Conservation (phyloP, 2,797 vertebrate species). For the Chaetophractus vellerosus region DNA sequence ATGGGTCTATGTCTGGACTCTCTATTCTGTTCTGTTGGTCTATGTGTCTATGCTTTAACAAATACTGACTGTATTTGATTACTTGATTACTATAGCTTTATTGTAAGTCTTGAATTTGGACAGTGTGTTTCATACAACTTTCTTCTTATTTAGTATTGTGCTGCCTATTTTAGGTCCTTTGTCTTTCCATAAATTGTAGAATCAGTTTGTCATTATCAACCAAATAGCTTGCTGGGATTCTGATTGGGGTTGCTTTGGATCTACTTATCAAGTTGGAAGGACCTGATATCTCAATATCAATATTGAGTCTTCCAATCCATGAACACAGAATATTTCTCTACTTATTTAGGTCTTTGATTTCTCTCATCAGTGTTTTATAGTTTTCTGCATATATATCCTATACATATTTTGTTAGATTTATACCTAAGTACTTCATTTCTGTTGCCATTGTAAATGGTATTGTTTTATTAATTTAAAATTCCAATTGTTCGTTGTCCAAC, state of each 20-base stretch:
- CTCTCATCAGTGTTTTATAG: neutral
- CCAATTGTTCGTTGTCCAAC: neutral
- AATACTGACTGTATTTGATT: neutral
- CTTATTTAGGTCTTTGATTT: neutral
- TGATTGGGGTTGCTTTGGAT: too few relatives aligned
- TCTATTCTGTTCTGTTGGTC: neutral
- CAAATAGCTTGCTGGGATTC: neutral
- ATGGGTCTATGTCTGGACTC: neutral
- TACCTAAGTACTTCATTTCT: too few relatives aligned
- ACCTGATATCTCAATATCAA: too few relatives aligned
- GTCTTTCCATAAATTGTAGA: neutral
- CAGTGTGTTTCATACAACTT: neutral
- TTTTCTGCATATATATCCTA: neutral
- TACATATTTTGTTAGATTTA: neutral
- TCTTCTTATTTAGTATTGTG: neutral
- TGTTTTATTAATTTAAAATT: neutral
- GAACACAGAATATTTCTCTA: too few relatives aligned
- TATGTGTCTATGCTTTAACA: neutral
- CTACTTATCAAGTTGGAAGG: too few relatives aligned
- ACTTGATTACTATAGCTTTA: conserved; percentile 2
- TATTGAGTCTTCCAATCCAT: too few relatives aligned
- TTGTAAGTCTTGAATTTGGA: too few relatives aligned
- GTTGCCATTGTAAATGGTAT: too few relatives aligned
- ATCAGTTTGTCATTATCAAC: neutral
- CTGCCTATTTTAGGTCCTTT: neutral